Evolutionary conservation across 2,797 vertebrate genomes (phyloP).

Genomic region (Spinibarbus caldwelli): DNA sequence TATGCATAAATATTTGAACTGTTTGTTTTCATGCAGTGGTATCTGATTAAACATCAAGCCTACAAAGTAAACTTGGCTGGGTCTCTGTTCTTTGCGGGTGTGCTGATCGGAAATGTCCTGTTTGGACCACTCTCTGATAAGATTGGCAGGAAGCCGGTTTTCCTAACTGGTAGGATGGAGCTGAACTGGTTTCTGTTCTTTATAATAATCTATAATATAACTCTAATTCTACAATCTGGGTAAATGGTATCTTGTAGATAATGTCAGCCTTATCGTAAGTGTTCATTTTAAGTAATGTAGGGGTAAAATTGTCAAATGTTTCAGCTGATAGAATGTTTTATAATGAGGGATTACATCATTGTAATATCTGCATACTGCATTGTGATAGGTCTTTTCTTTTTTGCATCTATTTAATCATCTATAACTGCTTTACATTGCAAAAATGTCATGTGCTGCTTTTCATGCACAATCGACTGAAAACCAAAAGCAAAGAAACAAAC

Average conservation of each 20-base stretch:
- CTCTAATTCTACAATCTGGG: not conserved
- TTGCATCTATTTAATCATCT: not conserved
- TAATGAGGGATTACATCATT: not conserved
- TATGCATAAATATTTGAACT: not conserved
- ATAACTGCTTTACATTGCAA: not conserved
- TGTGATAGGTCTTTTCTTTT: not conserved
- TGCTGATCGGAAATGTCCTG: conserved; percentile 84
- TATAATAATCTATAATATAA: not conserved
- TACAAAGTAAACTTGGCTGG: conserved; percentile 87
- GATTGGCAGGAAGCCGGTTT: conserved; percentile 86
- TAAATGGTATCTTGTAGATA: not conserved
- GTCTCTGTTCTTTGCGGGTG: conserved; percentile 86
- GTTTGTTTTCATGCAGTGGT: conserved; percentile 76
- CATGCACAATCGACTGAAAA: not conserved
- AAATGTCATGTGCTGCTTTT: too few species aligned
- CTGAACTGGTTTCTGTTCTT: not conserved
- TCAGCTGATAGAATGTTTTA: not conserved
- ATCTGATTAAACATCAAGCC: conserved; percentile 82
- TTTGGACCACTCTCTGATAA: conserved; percentile 87
- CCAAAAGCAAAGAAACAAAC: not conserved
- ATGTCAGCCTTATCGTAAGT: not conserved
- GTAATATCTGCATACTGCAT: not conserved
- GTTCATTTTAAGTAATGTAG: not conserved
- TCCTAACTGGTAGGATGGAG: conserved; percentile 78
- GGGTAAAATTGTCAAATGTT: not conserved